A percentile compares a stretch with the other conserved stretches of the same genome.
Evolutionary conservation across 2,113 vertebrate species (phyloP).

Genomic region (Sylvietta virens): DNA sequence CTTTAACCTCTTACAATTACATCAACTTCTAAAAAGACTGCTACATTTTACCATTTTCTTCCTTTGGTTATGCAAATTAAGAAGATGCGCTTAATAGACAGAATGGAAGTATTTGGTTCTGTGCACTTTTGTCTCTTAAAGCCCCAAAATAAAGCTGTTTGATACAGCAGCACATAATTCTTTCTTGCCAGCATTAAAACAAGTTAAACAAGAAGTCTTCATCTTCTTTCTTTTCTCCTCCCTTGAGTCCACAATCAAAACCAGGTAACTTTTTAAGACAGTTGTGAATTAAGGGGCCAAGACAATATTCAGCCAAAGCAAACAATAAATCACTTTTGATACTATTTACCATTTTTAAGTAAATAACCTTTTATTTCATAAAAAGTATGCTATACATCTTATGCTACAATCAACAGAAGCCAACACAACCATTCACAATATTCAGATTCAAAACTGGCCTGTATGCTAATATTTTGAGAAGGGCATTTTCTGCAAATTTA

Average conservation of each 20-base stretch:
- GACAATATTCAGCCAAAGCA: neutral
- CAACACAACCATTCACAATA: neutral
- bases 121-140: neutral
- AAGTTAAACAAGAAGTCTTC: neutral
- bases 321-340: neutral
- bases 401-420: neutral
- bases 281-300: neutral
- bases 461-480: neutral
- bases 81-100: neutral
- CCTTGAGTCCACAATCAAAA: neutral
- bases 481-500: neutral
- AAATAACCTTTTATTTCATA: neutral
- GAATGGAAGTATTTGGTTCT: neutral
- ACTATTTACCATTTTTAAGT: neutral
- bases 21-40: conserved; percentile 34
- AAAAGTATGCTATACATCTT: neutral
- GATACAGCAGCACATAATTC: neutral
- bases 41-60: conserved; percentile 26
- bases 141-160: neutral
- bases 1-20: conserved; percentile 55
- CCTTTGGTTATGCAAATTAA: conserved; percentile 32
- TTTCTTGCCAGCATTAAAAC: neutral
- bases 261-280: neutral
- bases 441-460: neutral
- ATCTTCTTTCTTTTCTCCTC: neutral